Conservation (phyloP, 2,113 vertebrate genomes). For the Nannospalax galili region DNA sequence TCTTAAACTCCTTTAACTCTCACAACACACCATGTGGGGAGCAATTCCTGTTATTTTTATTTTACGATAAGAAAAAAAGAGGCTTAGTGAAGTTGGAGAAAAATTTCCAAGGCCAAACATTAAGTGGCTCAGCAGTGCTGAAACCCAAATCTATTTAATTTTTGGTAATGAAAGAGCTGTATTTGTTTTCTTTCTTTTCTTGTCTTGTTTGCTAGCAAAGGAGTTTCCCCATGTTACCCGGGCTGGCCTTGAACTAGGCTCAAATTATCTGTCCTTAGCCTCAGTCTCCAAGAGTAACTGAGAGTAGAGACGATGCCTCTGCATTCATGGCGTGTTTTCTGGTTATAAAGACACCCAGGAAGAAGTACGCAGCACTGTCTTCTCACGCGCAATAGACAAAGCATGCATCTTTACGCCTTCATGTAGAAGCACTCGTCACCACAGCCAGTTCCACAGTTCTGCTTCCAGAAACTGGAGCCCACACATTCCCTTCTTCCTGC, state of each 20-base stretch:
- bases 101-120: not conserved
- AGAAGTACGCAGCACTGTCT: not conserved
- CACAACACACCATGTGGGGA: not conserved
- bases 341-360: not conserved
- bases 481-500: not conserved
- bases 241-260: not conserved
- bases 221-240: not conserved
- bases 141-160: not conserved
- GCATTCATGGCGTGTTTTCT: not conserved
- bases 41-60: not conserved
- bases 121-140: not conserved
- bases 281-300: not conserved
- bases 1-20: not conserved
- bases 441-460: not conserved
- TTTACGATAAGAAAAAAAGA: slow-evolving; percentile 38
- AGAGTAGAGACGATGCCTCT: fast-evolving
- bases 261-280: no score
- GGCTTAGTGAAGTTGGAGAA: slow-evolving; percentile 13
- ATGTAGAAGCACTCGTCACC: not conserved
- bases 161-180: not conserved
- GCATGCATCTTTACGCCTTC: not conserved
- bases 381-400: not conserved
- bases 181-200: not conserved
- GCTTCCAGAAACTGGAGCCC: not conserved
- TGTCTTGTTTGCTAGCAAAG: not conserved